phyloP scores from a whole-genome alignment of 1,140 invertebrate species.

The Danaus melanippus region DNA sequence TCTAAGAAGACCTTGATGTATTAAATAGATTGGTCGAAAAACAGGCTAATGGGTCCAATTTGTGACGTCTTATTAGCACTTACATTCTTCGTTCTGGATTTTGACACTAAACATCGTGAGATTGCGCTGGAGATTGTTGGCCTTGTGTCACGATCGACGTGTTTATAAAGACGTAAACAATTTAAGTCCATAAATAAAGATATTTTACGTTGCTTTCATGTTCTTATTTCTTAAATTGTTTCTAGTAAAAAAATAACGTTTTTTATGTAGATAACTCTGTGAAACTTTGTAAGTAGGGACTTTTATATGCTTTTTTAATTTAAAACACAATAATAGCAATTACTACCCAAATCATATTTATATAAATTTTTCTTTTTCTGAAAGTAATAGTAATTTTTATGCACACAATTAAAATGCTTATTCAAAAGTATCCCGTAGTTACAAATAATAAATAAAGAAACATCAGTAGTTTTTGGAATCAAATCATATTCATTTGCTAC shows the following conservation, averaged over 20 bases:
- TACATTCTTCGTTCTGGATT: constrained; percentile 42
- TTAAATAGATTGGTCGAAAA: constrained; percentile 34
- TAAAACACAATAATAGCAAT: no score
- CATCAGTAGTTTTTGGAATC: constrained; percentile 49
- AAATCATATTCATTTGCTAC: constrained; percentile 54
- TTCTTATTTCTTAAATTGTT: no score
- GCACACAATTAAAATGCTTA: constrained; percentile 3
- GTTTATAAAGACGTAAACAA: constrained; percentile 4
- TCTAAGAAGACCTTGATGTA: constrained; percentile 27
- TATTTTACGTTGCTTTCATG: constrained; percentile 7
- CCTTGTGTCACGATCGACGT: constrained; percentile 37
- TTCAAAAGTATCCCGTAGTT: constrained; percentile 41
- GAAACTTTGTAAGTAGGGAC: no score
- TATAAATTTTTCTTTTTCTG: no score
- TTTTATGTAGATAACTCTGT: no score
- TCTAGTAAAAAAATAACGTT: no score
- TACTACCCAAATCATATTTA: no score
- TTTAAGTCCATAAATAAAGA: constrained; percentile 5
- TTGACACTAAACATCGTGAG: constrained; percentile 54
- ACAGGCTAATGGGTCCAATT: constrained; percentile 46
- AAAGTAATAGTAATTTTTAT: not conserved
- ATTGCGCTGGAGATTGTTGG: constrained; percentile 47
- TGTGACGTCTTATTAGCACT: constrained; percentile 40
- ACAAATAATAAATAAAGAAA: constrained; percentile 51
- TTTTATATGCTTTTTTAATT: no score